Evolutionary conservation across 2,113 vertebrate species (phyloP).

Genomic region (Melanotaenia duboulayi): DNA sequence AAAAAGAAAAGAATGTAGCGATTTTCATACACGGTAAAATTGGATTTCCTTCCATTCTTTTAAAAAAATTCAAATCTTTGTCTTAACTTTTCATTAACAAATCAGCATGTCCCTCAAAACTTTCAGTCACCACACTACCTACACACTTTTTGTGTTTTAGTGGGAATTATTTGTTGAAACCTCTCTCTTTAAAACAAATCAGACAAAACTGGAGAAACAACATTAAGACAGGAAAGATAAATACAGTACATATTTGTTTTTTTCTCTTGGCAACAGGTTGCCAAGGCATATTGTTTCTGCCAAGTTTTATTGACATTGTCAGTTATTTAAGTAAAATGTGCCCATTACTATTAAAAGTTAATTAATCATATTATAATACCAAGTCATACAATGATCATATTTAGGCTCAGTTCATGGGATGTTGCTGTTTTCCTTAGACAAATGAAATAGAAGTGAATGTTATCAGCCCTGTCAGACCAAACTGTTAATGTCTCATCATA

Average conservation of each 20-base stretch:
- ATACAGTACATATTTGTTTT: too few relatives aligned
- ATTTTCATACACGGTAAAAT: background rate
- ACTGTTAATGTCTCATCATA: background rate
- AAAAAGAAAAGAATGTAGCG: background rate
- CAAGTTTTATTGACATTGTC: background rate
- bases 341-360: background rate
- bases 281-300: too few relatives aligned
- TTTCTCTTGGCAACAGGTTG: too few relatives aligned
- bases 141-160: background rate
- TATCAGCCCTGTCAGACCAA: background rate
- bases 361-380: background rate
- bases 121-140: background rate
- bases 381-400: rapidly evolving
- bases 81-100: background rate
- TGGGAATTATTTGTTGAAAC: background rate
- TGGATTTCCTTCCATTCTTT: background rate
- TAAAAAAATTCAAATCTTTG: background rate
- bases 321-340: background rate
- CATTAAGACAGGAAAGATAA: too few relatives aligned
- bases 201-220: too few relatives aligned
- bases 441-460: background rate
- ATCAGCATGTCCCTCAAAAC: background rate
- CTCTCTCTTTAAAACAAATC: too few relatives aligned
- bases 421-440: background rate
- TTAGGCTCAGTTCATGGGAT: background rate